phyloP scores from a whole-genome alignment of 1,140 invertebrate species.

The Meloidogyne floridensis region DNA sequence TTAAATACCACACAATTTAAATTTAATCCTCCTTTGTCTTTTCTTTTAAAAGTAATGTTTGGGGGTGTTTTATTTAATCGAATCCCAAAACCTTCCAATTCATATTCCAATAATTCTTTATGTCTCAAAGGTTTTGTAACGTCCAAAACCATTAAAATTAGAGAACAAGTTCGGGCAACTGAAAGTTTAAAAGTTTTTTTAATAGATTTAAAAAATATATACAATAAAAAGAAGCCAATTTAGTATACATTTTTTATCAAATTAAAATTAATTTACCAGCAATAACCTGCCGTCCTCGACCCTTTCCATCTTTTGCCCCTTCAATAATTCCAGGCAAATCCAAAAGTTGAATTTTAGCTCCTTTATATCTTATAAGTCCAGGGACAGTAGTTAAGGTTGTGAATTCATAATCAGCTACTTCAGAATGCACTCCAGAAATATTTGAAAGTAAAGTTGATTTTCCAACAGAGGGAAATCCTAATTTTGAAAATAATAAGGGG shows the following conservation, averaged over 20 bases:
- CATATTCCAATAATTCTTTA: constrained; percentile 92
- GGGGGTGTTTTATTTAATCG: constrained; percentile 83
- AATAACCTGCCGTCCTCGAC: constrained; percentile 96
- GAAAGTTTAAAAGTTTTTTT: constrained; percentile 31
- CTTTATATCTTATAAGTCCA: constrained; percentile 98
- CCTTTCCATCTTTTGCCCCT: constrained; percentile 99
- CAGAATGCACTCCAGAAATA: constrained; percentile 96
- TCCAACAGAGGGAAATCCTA: constrained; percentile 96
- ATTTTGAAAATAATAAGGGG: not conserved
- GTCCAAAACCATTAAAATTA: constrained; percentile 97
- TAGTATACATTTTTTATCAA: too few relatives aligned
- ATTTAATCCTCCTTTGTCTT: constrained; percentile 96
- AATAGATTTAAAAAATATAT: not conserved
- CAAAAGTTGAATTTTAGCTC: constrained; percentile 96
- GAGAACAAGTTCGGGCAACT: constrained; percentile 93
- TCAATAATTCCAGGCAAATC: constrained; percentile 99
- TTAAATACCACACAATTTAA: constrained; percentile 78
- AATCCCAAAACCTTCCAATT: constrained; percentile 97
- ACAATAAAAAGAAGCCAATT: too few relatives aligned
- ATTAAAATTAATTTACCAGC: constrained; percentile 70
- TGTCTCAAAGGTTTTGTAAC: constrained; percentile 94
- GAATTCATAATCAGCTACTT: constrained; percentile 89
- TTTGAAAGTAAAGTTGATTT: constrained; percentile 96
- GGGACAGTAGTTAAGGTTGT: constrained; percentile 98
- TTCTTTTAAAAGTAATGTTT: constrained; percentile 91